Base-by-base conservation (phyloP, 2,797 vertebrate species). In the Garrulus glandarius region DNA sequence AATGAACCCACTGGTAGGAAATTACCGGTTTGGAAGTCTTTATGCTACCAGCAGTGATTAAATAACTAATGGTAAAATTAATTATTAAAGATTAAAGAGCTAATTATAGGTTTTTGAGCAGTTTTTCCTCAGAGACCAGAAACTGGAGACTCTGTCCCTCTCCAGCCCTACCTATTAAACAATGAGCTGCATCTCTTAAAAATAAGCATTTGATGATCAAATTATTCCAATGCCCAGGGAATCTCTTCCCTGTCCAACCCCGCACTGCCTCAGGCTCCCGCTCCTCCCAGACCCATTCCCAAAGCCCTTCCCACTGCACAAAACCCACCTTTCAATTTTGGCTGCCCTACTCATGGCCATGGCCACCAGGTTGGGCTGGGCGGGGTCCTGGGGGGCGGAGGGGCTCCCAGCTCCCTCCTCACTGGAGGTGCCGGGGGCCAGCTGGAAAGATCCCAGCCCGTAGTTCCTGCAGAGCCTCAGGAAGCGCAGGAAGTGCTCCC, bases 321-420 rank as follows among this genome's bases (percentile, higher is more conserved):
- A 17, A 26, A 61, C 61, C 23, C 70, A 89, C 87, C 87, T 98
- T 92, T 99, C 98, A 4, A 99, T 99, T 97, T 99, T 99, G 53
- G 98, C 98, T 37, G 98, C 98, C 95, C 99, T 98, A 76, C 98
- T 98, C 43, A 97, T 71, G 21, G 99, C 99, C 99, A 99, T 99
- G 89, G 98, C 93, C 84, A 99, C 84, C 75, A 99, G 97, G 89
- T 95, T 98, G 47, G 97, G 59, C 50, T 89, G 72, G 30, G 23
- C 30, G 1, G 87, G 85, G 11, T 57, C 26, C 10, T 3, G 13
- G 0, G 10, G 34, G 5, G 3, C 1, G 2, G 29, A 15, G 61
- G 49, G 37, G 46, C 36, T 74, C n/a, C 3, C 17, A 77, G 60
- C 84, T 93, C 20, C 97, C 32, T 50, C 75, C 49, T 57, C 26